These are phyloP conservation scores for Anhinga anhinga DNA, from an alignment of 2,113 vertebrate species.

Conservation along the genomic window DNA sequence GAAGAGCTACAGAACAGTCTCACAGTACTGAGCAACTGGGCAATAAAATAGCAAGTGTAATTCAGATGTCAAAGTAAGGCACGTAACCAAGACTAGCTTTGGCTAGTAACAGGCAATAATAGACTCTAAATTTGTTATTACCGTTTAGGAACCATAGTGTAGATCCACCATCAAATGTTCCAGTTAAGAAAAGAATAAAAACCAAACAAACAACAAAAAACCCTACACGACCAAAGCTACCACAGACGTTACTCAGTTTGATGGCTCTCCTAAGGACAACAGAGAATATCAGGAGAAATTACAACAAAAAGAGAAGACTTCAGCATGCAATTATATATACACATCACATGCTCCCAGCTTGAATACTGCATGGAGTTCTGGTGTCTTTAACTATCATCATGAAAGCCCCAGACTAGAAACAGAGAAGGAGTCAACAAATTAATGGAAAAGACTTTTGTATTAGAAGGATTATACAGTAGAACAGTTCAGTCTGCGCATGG, in stretches of 20 bases:
- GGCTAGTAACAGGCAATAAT: not conserved
- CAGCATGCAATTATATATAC: not conserved
- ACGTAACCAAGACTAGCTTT: not conserved
- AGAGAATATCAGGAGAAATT: not conserved
- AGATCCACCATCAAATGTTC: not conserved
- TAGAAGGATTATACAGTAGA: not conserved
- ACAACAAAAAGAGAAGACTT: not conserved
- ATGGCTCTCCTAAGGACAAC: not conserved
- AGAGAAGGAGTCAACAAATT: not conserved
- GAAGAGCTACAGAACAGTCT: not conserved
- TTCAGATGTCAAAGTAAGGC: not conserved
- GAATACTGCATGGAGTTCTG: not conserved
- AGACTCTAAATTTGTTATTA: not conserved
- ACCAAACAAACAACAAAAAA: not conserved
- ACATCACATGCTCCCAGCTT: not conserved
- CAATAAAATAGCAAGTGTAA: not conserved
- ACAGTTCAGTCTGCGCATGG: not conserved
- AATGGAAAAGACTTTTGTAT: not conserved
- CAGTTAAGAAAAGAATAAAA: not conserved
- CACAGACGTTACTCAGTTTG: not conserved
- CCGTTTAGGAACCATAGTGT: not conserved
- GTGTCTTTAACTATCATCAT: not conserved
- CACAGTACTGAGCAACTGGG: not conserved
- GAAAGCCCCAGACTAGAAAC: not conserved
- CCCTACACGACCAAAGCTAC: not conserved